Conservation (phyloP, 2,888 invertebrate species). For the Drosophila mimica region DNA sequence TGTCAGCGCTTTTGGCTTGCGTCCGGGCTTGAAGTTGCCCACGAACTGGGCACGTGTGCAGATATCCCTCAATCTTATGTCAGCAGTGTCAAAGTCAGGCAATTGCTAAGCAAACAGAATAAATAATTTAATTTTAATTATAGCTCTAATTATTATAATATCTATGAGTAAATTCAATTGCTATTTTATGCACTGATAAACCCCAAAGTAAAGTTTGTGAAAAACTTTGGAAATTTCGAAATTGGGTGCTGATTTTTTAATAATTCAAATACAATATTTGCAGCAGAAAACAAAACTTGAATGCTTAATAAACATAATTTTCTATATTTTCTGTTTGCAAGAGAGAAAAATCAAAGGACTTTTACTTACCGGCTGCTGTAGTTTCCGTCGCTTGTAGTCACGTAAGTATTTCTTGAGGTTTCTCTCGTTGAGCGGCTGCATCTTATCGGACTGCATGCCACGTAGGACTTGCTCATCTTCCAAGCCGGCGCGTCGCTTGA, state of each 20-base stretch:
- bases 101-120: conserved; percentile 87
- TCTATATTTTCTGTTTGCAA: too few species aligned
- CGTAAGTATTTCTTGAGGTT: conserved; percentile 88
- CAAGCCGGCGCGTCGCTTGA: conserved; percentile 67
- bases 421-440: conserved; percentile 69
- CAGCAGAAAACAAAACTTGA: neutral
- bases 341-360: neutral
- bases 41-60: conserved; percentile 84
- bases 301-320: too few species aligned
- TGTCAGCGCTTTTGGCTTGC: conserved; percentile 77
- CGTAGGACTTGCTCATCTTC: conserved; percentile 78
- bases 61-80: conserved; percentile 90
- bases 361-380: conserved; percentile 88
- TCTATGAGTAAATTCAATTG: neutral
- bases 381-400: conserved; percentile 90
- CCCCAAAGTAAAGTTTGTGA: too few species aligned
- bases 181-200: neutral
- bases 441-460: conserved; percentile 62
- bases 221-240: neutral
- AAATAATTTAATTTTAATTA: neutral
- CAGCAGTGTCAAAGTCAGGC: conserved; percentile 91
- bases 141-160: neutral
- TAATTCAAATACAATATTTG: neutral
- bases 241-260: neutral
- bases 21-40: conserved; percentile 82